These are phyloP conservation scores for Nemopilema nomurai DNA, from an alignment of 30 jellyfish, hydroid and myxozoan genomes.

Conservation along the genomic window DNA sequence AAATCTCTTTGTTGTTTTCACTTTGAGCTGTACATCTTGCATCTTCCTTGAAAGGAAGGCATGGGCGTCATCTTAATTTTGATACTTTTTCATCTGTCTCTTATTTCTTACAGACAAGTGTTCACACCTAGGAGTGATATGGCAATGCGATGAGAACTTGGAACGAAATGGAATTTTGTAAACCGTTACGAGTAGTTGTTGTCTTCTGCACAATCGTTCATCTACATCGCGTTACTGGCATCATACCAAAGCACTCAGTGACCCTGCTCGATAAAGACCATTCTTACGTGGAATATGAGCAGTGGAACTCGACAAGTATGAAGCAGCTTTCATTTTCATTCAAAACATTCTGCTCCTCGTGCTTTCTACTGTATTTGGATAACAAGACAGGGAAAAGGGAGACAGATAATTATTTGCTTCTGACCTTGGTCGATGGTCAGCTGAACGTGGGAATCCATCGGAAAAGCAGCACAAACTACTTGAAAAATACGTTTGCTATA, in stretches of 20 bases:
- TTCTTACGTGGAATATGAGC: constrained; percentile 60
- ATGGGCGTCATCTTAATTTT: too few species aligned
- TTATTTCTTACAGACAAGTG: not conserved
- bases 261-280: constrained; percentile 46
- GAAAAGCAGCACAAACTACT: constrained; percentile 13
- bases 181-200: not conserved
- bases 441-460: constrained; percentile 43
- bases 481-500: constrained; percentile 27
- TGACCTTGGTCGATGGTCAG: constrained; percentile 52
- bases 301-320: constrained; percentile 42
- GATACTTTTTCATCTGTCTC: not conserved
- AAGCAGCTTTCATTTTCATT: constrained; percentile 46
- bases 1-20: too few species aligned
- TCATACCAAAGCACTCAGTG: constrained; percentile 14
- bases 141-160: not conserved
- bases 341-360: constrained; percentile 63
- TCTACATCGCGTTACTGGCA: not conserved
- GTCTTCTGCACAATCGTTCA: not conserved
- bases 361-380: constrained; percentile 69
- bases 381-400: constrained; percentile 37
- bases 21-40: too few species aligned
- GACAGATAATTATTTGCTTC: constrained; percentile 8
- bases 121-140: not conserved
- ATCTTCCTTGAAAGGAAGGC: too few species aligned
- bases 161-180: not conserved